phyloP scores from a whole-genome alignment of 2,797 vertebrate genomes.

The Neosilurus mollespiculum region DNA sequence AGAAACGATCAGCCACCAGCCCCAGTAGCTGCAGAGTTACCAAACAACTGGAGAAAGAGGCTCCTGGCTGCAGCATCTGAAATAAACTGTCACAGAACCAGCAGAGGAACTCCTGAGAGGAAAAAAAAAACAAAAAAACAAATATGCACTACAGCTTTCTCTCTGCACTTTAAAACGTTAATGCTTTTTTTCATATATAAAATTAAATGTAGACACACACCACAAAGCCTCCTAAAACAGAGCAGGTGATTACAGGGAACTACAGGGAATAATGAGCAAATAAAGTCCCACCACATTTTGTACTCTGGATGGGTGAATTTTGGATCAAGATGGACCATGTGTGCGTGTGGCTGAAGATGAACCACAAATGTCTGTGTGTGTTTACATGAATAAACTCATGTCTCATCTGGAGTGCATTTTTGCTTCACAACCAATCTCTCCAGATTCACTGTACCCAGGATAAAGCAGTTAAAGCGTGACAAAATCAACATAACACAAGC shows the following conservation, averaged over 20 bases:
- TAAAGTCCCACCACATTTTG: not conserved
- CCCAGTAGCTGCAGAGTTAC: constrained; percentile 85
- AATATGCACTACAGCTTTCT: not conserved
- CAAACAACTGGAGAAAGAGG: constrained; percentile 88
- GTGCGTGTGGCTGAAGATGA: too few relatives aligned
- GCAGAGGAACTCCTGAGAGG: constrained; percentile 81
- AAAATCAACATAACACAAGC: not conserved
- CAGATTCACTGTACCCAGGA: not conserved
- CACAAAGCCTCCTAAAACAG: not conserved
- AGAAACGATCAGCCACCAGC: constrained; percentile 82
- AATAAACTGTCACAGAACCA: constrained; percentile 84
- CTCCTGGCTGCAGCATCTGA: constrained; percentile 84
- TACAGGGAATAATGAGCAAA: not conserved
- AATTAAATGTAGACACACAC: not conserved
- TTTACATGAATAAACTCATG: not conserved
- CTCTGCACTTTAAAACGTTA: not conserved
- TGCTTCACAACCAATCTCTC: not conserved
- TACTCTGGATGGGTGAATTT: not conserved
- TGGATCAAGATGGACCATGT: not conserved
- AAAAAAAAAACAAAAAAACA: constrained; percentile 37
- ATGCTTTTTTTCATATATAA: not conserved
- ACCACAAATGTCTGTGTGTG: too few relatives aligned
- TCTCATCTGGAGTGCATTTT: not conserved
- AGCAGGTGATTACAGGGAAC: not conserved
- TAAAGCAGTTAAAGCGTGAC: not conserved